Percentiles rank a stretch among this genome's conserved stretches.
These are phyloP conservation scores for Blastomussa wellsi DNA, from an alignment of 92 coral and sea anemone genomes.

Conservation along the genomic window DNA sequence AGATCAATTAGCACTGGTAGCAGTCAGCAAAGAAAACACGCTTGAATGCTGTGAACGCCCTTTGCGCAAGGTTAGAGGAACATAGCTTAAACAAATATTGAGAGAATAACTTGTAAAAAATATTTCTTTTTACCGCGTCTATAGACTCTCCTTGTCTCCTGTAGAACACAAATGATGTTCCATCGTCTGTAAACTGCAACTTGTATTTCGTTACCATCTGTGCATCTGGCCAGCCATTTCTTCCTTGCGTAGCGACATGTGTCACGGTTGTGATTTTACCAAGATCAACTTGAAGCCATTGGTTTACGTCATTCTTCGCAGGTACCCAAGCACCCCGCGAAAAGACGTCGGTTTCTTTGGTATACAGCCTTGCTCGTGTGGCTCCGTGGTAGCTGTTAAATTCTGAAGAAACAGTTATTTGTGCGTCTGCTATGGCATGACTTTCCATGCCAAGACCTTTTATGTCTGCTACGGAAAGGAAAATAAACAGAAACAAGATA, in stretches of 20 bases:
- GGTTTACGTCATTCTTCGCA: not conserved
- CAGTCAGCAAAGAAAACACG: no score
- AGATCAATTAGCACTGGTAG: no score
- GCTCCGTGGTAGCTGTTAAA: not conserved
- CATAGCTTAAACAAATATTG: no score
- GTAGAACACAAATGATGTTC: slow-evolving; percentile 11
- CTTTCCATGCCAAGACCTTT: slow-evolving; percentile 39
- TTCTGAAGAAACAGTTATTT: slow-evolving; percentile 23
- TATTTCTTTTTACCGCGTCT: slow-evolving; percentile 2
- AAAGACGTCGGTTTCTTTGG: not conserved
- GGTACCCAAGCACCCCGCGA: slow-evolving; percentile 4
- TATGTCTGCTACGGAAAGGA: not conserved
- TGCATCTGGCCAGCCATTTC: not conserved
- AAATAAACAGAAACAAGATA: not conserved
- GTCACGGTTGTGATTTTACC: slow-evolving; percentile 11
- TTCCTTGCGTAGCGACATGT: slow-evolving; percentile 27
- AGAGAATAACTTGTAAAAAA: not conserved
- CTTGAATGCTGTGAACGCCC: no score
- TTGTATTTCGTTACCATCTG: slow-evolving; percentile 20
- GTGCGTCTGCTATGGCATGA: slow-evolving; percentile 16
- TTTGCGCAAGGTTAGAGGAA: no score
- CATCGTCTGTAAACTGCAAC: slow-evolving; percentile 3
- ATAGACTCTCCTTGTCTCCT: slow-evolving; percentile 16
- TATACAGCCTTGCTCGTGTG: slow-evolving; percentile 3
- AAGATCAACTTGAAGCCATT: slow-evolving; percentile 31